Evolutionary conservation across 2,113 vertebrate species (phyloP).

Genomic region (Glaucomys volans): DNA sequence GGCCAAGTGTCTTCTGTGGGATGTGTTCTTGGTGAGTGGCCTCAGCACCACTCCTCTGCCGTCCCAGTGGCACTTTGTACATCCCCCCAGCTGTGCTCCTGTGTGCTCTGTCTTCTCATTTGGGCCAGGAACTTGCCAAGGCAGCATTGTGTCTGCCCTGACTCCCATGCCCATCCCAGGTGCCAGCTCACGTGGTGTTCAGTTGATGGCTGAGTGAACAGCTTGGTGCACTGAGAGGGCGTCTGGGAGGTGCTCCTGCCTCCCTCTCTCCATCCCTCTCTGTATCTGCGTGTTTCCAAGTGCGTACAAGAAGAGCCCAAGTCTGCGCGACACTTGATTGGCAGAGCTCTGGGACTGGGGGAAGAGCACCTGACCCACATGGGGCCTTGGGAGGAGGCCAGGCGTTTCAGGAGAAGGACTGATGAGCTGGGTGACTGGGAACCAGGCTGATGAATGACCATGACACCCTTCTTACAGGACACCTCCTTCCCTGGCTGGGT

Average conservation of each 20-base stretch:
- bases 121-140: not conserved
- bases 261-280: not conserved
- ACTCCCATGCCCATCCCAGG: not conserved
- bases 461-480: not conserved
- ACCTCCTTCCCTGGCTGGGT: not conserved
- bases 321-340: too few relatives aligned
- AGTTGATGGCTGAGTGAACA: too few relatives aligned
- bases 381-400: not conserved
- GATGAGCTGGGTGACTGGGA: not conserved
- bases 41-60: not conserved
- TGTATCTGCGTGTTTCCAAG: too few relatives aligned
- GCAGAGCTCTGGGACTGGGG: not conserved
- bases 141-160: not conserved
- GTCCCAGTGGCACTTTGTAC: too few relatives aligned
- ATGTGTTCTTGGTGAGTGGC: not conserved
- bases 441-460: too few relatives aligned
- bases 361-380: too few relatives aligned
- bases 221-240: too few relatives aligned
- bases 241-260: not conserved
- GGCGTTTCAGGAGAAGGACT: not conserved
- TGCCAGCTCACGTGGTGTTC: accelerated
- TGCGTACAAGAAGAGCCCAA: not conserved
- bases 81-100: accelerated
- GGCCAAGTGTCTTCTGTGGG: too few relatives aligned
- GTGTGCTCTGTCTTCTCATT: not conserved